A percentile compares a stretch with the other conserved stretches of the same genome.
These are phyloP conservation scores for Halisarca cf. caerulea DNA, from an alignment of 37 sponge, comb jelly and placozoan species.

Conservation along the genomic window DNA sequence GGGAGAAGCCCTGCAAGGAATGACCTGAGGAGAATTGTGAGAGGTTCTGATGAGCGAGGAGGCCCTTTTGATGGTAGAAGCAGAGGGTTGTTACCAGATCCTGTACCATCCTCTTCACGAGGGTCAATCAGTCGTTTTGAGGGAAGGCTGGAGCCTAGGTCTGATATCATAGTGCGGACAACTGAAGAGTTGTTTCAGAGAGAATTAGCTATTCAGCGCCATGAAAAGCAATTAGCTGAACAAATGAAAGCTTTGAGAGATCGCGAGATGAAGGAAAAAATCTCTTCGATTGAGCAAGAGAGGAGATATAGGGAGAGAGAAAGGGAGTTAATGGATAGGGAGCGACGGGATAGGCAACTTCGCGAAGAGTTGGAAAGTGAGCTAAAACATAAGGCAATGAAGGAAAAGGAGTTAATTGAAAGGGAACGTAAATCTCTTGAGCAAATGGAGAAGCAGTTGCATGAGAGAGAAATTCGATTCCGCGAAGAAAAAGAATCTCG, in stretches of 20 bases:
- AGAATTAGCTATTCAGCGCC: conserved; percentile 7
- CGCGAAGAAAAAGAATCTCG: not conserved
- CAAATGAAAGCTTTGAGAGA: conserved; percentile 32
- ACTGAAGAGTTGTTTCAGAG: conserved; percentile 12
- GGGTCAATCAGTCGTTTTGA: conserved; percentile 10
- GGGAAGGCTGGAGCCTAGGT: conserved; percentile 7
- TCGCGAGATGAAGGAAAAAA: conserved; percentile 51
- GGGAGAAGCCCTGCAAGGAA: not conserved
- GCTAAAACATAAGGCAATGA: conserved; percentile 36
- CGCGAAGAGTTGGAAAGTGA: conserved; percentile 53
- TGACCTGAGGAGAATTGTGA: conserved; percentile 12
- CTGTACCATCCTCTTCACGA: not conserved
- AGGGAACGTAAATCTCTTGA: conserved; percentile 43
- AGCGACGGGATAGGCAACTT: conserved; percentile 45
- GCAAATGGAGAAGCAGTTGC: conserved; percentile 31
- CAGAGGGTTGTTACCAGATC: conserved; percentile 7
- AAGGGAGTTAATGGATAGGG: conserved; percentile 49
- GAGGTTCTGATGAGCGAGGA: not conserved
- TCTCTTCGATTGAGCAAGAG: conserved; percentile 50
- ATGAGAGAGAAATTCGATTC: conserved; percentile 37
- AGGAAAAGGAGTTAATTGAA: conserved; percentile 52
- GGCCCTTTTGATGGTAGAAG: not conserved
- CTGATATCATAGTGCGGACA: conserved; percentile 15
- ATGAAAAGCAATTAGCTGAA: conserved; percentile 31
- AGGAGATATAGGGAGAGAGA: conserved; percentile 52